Evolutionary conservation across 1,140 invertebrate species (phyloP), one percentile per base, ranked within the genome.

Genomic region (Drosophila lowei): DNA sequence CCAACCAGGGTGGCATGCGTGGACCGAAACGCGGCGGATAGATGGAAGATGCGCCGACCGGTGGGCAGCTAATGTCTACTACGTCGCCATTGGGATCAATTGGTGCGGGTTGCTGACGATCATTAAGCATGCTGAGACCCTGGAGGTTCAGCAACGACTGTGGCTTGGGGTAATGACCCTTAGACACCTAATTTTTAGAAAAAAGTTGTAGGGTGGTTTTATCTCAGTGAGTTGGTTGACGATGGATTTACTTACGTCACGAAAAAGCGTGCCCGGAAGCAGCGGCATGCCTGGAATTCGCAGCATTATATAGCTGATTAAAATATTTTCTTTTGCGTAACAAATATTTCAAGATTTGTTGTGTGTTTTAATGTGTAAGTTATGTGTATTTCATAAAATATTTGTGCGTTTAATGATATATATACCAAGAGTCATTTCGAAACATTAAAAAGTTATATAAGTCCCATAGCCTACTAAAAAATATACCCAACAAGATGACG

Each of bases 1-100:
- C 94, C 30, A 98, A 92, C 97, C 97, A 98, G 0, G 95, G 92
- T 0, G 97, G 97, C 38, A 95, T 79, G 63, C 95, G 94, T 2
- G 93, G 92, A 8, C 93, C 94, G 79, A 96, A 94, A 49, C 95
- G 94, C n/a, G 93, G 92, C 2, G 94, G 93, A 92, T 95, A 95
- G 67, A 96, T 78, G 0, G 95, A 94, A 0, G 95, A 94, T 38
- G 92, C 90, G 58, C 73, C 57, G 0, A 71, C 58, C 8, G 90
- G 89, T n/a, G 83, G 86, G 38, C 86, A 90, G 41, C 84, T 91
- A 3, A 81, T 66, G 54, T 90, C 80, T 41, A 79, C 63, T 18
- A 77, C 58, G 61, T 68, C 61, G 18, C 74, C 77, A 15, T 53
- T 68, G 0, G 77, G 28, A 75, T 85, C 72, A 46, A 77, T 63